Evolutionary conservation across 1,140 invertebrate species (phyloP), one percentile per base, ranked within the genome.

Genomic region (Eumeta japonica): DNA sequence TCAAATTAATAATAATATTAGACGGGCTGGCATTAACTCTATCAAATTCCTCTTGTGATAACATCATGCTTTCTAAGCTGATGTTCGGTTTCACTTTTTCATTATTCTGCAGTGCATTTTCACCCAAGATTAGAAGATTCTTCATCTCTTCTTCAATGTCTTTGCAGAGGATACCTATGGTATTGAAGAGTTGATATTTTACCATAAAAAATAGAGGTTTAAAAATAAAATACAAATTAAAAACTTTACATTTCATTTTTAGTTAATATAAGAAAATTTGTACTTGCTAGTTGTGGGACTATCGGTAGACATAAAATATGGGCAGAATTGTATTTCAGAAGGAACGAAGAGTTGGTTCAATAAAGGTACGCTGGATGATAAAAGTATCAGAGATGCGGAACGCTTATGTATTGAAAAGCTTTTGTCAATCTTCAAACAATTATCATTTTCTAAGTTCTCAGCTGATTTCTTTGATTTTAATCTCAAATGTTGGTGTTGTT

Each of bases 161-260:
- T 35, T 67, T 71, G 35, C 63, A 65, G 2, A 71, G 52, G 10
- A 71, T 43, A 0, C 39, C 66, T 71, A n/a, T n/a, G 20, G 20
- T 24, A 7, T n/a, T 7, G 20, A n/a, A 24, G n/a, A n/a, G 20
- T 7, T 7, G 7, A 7, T n/a, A 24, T n/a, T 24, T 24, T 24
- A n/a, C 7, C 20, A 7, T n/a, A 7, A n/a, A 24, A 7, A 7
- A 7, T n/a, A 24, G 20, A 24, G 7, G 7, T 7, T 7, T 7
- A 7, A 7, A 24, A 24, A 7, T 7, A 7, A n/a, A 24, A n/a
- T n/a, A 7, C 20, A 24, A 7, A 24, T 7, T 7, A 24, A 24
- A 7, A 7, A 24, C n/a, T 24, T n/a, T 7, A 24, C n/a, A 7
- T 24, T n/a, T 24, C 20, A 7, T 24, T 7, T 24, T 7, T 24